Evolutionary conservation across 53 echinoderm and acorn worm species (phyloP).

Genomic region (Arbacia lixula): DNA sequence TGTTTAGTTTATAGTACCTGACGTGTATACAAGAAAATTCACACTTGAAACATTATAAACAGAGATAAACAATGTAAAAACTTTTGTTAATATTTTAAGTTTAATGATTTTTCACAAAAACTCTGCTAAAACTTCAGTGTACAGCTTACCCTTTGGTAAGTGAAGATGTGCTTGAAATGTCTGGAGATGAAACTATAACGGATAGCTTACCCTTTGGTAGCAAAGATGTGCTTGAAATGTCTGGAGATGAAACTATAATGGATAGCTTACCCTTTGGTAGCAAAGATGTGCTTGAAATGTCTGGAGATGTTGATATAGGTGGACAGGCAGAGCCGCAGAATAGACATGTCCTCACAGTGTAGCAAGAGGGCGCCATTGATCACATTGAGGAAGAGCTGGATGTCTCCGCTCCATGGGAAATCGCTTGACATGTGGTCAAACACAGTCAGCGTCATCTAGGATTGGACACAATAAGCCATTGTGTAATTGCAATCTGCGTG

Average conservation of each 20-base stretch:
- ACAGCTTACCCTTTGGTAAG: constrained; percentile 88
- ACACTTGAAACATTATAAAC: too few relatives aligned
- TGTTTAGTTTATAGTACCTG: too few relatives aligned
- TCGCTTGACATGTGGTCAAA: constrained; percentile 88
- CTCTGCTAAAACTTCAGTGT: neutral
- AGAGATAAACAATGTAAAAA: neutral
- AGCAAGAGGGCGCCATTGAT: constrained; percentile 95
- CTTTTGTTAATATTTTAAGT: too few relatives aligned
- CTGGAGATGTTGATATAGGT: constrained; percentile 95
- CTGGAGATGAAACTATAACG: too few relatives aligned
- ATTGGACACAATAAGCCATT: too few relatives aligned
- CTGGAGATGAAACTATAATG: constrained; percentile 46
- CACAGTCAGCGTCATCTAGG: constrained; percentile 78
- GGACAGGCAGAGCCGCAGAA: constrained; percentile 84
- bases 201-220: constrained; percentile 88
- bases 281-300: constrained; percentile 96
- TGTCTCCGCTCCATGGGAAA: constrained; percentile 97
- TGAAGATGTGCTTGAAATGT: constrained; percentile 90
- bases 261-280: constrained; percentile 88
- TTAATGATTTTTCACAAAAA: too few relatives aligned
- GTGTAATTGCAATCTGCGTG: too few relatives aligned
- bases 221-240: constrained; percentile 90
- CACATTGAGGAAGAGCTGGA: constrained; percentile 97
- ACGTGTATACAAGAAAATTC: too few relatives aligned
- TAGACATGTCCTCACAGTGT: constrained; percentile 89